These are phyloP conservation scores for Drosophila parabipectinata DNA, from an alignment of 1,140 invertebrate species.

Conservation along the genomic window DNA sequence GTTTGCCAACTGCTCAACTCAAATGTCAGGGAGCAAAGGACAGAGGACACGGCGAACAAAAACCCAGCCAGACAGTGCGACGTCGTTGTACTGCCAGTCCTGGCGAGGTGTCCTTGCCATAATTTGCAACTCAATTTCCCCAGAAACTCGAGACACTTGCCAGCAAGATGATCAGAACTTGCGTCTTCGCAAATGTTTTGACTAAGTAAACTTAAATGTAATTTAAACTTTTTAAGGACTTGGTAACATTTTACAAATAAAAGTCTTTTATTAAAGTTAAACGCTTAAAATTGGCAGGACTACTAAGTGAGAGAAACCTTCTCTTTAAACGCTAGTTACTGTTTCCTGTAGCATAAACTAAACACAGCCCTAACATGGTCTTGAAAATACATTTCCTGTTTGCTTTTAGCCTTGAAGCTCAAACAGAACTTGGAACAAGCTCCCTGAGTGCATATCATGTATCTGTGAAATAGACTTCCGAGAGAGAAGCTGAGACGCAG, in stretches of 20 bases:
- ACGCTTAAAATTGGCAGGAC: background rate
- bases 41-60: background rate
- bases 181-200: conserved; percentile 23
- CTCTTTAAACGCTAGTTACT: background rate
- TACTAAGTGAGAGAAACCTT: background rate
- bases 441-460: background rate
- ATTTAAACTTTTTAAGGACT: conserved; percentile 47
- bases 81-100: conserved; percentile 48
- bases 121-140: conserved; percentile 47
- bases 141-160: conserved; percentile 11
- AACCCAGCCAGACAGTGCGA: conserved; percentile 41
- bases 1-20: conserved; percentile 31
- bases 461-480: conserved; percentile 13
- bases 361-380: background rate
- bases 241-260: conserved; percentile 12
- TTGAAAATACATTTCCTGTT: background rate
- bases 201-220: conserved; percentile 40
- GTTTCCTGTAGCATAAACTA: background rate
- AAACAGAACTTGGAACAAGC: background rate
- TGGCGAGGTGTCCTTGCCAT: conserved; percentile 33
- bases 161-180: conserved; percentile 18
- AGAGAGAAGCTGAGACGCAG: background rate
- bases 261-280: background rate
- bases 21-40: conserved; percentile 50
- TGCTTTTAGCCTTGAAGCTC: background rate